phyloP scores from a whole-genome alignment of 2,113 vertebrate genomes.

The Pedionomus torquatus region DNA sequence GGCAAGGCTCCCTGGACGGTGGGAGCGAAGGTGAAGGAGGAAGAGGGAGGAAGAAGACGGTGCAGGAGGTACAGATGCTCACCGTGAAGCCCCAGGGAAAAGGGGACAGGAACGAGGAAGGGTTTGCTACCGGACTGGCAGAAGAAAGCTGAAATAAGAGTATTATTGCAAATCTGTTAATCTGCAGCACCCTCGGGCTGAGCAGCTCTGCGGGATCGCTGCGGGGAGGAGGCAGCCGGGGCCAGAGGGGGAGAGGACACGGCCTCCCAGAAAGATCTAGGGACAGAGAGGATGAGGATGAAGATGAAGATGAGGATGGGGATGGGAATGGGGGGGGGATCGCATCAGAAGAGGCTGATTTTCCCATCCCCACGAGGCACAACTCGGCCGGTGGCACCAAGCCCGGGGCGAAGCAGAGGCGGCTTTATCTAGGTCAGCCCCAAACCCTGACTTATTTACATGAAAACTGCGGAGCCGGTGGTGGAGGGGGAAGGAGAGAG shows the following conservation, averaged over 20 bases:
- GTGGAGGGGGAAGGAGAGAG: neutral
- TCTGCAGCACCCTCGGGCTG: neutral
- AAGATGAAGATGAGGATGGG: no score
- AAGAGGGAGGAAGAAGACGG: neutral
- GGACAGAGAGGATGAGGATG: neutral
- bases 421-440: neutral
- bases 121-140: neutral
- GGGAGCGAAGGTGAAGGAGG: neutral
- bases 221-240: neutral
- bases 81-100: rapidly evolving
- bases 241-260: neutral
- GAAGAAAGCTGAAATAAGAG: neutral
- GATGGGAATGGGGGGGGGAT: rapidly evolving
- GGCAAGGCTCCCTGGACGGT: rapidly evolving
- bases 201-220: neutral
- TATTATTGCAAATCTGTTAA: neutral
- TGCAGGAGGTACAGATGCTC: neutral
- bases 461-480: rapidly evolving
- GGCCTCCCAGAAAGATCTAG: rapidly evolving
- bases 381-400: rapidly evolving
- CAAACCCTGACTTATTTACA: neutral
- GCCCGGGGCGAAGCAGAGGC: neutral
- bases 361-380: rapidly evolving
- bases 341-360: rapidly evolving
- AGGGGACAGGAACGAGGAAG: neutral